These are phyloP conservation scores for Drosophila neocordata DNA, from an alignment of 1,140 invertebrate species.

Conservation along the genomic window DNA sequence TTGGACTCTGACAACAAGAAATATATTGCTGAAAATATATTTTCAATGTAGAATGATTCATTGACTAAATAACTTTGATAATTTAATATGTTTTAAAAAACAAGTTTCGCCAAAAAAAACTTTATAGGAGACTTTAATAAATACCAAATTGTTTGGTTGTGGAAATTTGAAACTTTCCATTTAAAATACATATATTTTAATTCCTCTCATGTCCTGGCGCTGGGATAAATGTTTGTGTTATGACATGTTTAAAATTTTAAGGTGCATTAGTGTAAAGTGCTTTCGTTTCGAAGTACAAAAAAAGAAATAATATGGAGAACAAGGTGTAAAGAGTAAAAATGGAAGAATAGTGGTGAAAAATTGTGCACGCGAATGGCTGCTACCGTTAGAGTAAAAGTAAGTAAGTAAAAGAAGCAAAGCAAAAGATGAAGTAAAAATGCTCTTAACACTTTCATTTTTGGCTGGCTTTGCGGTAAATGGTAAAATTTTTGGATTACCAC, in stretches of 20 bases:
- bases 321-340: constrained; percentile 44
- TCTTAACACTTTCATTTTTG: constrained; percentile 69
- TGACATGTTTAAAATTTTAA: constrained; percentile 80
- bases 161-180: constrained; percentile 15
- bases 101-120: too few relatives aligned
- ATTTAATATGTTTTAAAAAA: too few relatives aligned
- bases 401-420: constrained; percentile 7
- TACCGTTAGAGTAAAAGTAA: constrained; percentile 1
- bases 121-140: too few relatives aligned
- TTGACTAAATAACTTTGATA: too few relatives aligned
- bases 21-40: too few relatives aligned
- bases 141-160: background rate
- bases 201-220: constrained; percentile 38
- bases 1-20: too few relatives aligned
- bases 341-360: constrained; percentile 44
- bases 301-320: constrained; percentile 60
- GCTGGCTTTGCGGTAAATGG: constrained; percentile 15
- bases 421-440: constrained; percentile 56
- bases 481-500: constrained; percentile 36
- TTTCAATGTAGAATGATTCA: too few relatives aligned
- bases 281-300: constrained; percentile 56
- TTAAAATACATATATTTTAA: constrained; percentile 38
- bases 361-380: constrained; percentile 5
- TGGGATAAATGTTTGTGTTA: constrained; percentile 79
- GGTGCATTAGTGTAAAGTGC: constrained; percentile 80